Evolutionary conservation across 2,888 invertebrate genomes (phyloP).

Genomic region (Malthinus seriepunctatus): DNA sequence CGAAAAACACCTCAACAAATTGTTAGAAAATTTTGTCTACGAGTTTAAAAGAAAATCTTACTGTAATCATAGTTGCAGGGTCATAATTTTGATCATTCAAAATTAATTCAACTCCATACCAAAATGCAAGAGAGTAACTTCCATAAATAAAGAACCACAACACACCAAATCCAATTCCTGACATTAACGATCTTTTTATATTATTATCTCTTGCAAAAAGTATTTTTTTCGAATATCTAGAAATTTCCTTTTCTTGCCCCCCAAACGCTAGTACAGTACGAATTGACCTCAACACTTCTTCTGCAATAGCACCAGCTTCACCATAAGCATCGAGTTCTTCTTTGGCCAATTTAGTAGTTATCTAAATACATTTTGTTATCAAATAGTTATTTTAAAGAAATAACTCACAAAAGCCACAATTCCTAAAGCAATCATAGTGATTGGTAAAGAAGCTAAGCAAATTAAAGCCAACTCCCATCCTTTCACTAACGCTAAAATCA

Average conservation of each 20-base stretch:
- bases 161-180: slow-evolving; percentile 70
- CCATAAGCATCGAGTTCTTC: slow-evolving; percentile 74
- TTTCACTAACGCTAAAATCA: slow-evolving; percentile 72
- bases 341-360: slow-evolving; percentile 66
- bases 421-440: slow-evolving; percentile 67
- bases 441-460: slow-evolving; percentile 71
- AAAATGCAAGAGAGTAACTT: slow-evolving; percentile 80
- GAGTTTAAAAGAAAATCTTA: slow-evolving; percentile 53
- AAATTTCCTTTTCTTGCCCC: slow-evolving; percentile 70
- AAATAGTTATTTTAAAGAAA: background rate
- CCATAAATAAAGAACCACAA: slow-evolving; percentile 79
- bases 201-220: slow-evolving; percentile 67
- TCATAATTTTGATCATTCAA: slow-evolving; percentile 65
- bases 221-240: slow-evolving; percentile 67
- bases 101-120: slow-evolving; percentile 77
- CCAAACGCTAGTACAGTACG: slow-evolving; percentile 80
- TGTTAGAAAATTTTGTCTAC: too few species aligned
- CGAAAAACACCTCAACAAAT: slow-evolving; percentile 72
- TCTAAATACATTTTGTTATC: slow-evolving; percentile 47
- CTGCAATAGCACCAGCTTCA: slow-evolving; percentile 74
- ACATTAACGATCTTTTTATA: slow-evolving; percentile 69
- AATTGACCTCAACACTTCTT: slow-evolving; percentile 74
- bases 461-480: slow-evolving; percentile 84
- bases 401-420: slow-evolving; percentile 64
- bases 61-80: slow-evolving; percentile 71